phyloP scores from a whole-genome alignment of 2,888 invertebrate species.

The Lepas anatifera region DNA sequence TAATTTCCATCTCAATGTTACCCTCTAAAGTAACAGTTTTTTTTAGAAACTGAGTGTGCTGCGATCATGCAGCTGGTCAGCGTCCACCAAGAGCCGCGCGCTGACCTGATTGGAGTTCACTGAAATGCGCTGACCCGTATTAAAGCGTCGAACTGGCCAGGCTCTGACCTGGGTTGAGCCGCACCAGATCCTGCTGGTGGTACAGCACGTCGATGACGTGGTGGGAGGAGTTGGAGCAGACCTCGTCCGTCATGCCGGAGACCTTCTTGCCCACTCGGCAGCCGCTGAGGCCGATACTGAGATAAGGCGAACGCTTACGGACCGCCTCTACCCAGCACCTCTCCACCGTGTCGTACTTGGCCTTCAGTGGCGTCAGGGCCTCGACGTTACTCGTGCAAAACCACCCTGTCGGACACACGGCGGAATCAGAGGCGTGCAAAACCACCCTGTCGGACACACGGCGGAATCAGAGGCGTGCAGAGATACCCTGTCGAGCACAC shows the following conservation, averaged over 20 bases:
- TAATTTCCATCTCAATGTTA: no score
- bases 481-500: no score
- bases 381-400: neutral
- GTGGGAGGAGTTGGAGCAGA: neutral
- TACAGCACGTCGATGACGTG: neutral
- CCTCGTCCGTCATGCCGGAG: neutral
- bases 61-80: no score
- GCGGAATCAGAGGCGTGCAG: no score
- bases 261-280: neutral
- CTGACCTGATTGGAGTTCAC: no score
- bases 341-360: neutral
- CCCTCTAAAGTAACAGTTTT: no score
- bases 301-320: neutral
- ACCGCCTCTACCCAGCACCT: neutral
- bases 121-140: no score
- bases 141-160: no score
- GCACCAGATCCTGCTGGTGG: neutral
- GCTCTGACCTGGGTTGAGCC: neutral
- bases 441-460: no score
- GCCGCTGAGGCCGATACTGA: neutral
- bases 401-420: neutral
- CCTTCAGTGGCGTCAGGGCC: neutral
- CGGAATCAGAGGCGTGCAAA: no score
- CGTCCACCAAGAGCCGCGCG: no score
- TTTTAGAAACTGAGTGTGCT: no score